Percentiles rank a stretch among this genome's conserved stretches.
Evolutionary conservation across 2,888 invertebrate species (phyloP).

Genomic region (Hecatera dysodea): DNA sequence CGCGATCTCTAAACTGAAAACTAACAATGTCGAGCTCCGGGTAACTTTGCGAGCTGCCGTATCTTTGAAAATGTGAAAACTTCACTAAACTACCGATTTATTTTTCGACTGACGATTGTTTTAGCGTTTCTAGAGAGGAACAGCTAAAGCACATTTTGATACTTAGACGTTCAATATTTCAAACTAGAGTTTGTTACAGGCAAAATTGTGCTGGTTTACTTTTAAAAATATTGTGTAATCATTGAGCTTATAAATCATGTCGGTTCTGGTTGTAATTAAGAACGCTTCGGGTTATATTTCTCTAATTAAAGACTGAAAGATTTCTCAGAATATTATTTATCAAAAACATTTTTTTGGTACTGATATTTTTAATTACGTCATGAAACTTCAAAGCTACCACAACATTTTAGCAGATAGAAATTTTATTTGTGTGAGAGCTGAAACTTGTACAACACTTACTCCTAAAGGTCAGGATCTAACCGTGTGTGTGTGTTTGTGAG

Average conservation of each 20-base stretch:
- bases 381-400: conserved; percentile 13
- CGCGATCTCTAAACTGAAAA: conserved; percentile 71
- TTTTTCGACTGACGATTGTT: conserved; percentile 66
- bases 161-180: conserved; percentile 4
- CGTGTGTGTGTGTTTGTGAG: conserved; percentile 34
- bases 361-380: conserved; percentile 5
- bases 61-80: conserved; percentile 74
- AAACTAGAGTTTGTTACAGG: neutral
- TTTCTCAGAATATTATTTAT: conserved; percentile 4
- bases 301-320: conserved; percentile 21
- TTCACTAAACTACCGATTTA: conserved; percentile 67
- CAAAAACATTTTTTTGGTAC: conserved; percentile 1
- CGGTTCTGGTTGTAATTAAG: neutral
- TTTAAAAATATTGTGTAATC: conserved; percentile 16
- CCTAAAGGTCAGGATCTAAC: conserved; percentile 31
- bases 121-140: conserved; percentile 47
- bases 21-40: conserved; percentile 68
- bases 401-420: neutral
- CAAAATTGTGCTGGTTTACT: neutral
- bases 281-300: conserved; percentile 1
- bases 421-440: neutral
- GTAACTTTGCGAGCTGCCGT: conserved; percentile 53
- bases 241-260: conserved; percentile 11
- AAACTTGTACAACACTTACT: neutral
- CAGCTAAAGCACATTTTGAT: conserved; percentile 28